Conservation (phyloP, 2,797 vertebrate species). For the Sebastes diploproa region DNA sequence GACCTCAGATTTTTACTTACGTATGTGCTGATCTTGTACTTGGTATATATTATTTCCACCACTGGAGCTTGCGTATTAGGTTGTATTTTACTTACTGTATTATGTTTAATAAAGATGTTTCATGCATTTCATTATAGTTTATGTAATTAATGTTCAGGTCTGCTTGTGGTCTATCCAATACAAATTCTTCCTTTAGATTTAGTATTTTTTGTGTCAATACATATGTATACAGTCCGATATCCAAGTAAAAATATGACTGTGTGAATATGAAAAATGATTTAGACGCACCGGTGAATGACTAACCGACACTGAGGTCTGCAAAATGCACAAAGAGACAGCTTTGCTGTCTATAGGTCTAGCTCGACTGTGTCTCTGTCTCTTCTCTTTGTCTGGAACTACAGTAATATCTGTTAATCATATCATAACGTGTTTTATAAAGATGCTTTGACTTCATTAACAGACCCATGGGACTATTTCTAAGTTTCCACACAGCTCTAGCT, state of each 20-base stretch:
- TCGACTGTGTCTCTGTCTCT: neutral
- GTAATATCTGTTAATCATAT: neutral
- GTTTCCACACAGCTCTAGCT: neutral
- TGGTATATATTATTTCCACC: neutral
- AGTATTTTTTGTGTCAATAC: neutral
- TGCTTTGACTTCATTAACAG: neutral
- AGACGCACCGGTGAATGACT: neutral
- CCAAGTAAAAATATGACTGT: neutral
- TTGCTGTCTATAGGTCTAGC: neutral
- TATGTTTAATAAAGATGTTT: neutral
- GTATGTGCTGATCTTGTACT: neutral
- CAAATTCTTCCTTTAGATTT: neutral
- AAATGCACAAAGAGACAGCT: neutral
- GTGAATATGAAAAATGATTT: neutral
- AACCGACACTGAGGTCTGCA: accelerated
- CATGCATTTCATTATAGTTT: neutral
- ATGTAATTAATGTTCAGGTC: neutral
- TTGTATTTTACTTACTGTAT: neutral
- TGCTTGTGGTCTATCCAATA: neutral
- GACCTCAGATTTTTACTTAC: neutral
- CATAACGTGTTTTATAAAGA: neutral
- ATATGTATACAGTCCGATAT: neutral
- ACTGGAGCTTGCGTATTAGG: neutral
- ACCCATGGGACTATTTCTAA: neutral
- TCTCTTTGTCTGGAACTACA: neutral